These are phyloP conservation scores for Opisthocomus hoazin DNA, from an alignment of 2,113 vertebrate genomes.

Conservation along the genomic window DNA sequence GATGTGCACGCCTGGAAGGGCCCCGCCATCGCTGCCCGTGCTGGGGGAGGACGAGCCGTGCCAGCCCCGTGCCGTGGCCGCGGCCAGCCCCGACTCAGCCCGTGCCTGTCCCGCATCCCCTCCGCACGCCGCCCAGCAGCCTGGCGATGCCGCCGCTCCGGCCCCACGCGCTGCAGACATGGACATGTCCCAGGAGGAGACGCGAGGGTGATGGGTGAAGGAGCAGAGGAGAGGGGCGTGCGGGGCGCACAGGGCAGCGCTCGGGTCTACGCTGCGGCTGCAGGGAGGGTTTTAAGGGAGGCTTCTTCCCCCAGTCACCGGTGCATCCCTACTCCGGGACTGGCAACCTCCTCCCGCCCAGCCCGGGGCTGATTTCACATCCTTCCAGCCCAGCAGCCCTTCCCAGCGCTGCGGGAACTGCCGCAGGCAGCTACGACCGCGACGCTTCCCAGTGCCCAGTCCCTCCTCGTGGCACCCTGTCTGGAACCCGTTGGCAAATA, in stretches of 20 bases:
- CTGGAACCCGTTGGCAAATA: fast-evolving
- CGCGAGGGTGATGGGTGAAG: background rate
- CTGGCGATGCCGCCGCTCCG: fast-evolving
- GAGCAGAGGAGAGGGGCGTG: fast-evolving
- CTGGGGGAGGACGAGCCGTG: background rate
- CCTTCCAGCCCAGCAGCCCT: background rate
- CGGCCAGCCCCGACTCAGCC: background rate
- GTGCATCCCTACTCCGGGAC: background rate
- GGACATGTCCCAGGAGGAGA: background rate
- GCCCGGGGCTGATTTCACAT: background rate
- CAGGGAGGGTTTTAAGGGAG: background rate
- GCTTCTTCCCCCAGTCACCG: background rate
- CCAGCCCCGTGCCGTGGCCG: background rate
- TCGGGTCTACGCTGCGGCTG: background rate
- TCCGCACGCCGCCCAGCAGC: background rate
- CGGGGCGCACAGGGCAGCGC: background rate
- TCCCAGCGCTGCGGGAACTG: background rate
- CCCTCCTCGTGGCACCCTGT: background rate
- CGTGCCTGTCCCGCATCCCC: background rate
- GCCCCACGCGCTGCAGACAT: background rate
- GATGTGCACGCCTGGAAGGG: background rate
- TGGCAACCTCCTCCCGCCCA: background rate
- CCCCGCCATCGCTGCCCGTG: fast-evolving
- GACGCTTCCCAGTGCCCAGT: fast-evolving
- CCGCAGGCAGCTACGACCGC: fast-evolving